These are phyloP conservation scores for Noctilio leporinus DNA, from an alignment of 2,113 vertebrate species.

Conservation along the genomic window DNA sequence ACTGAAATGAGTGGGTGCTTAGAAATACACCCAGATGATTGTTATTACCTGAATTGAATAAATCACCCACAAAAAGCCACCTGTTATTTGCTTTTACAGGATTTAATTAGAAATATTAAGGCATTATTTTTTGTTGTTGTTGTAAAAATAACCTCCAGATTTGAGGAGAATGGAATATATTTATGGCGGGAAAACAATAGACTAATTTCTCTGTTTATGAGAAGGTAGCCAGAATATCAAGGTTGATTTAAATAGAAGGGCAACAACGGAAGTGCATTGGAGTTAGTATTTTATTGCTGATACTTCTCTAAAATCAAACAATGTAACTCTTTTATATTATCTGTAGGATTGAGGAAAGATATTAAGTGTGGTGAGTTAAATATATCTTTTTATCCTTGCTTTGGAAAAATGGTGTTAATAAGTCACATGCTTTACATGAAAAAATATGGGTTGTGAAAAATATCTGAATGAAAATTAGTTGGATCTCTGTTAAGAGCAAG, in stretches of 20 bases:
- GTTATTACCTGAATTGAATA: neutral
- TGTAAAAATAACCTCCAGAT: neutral
- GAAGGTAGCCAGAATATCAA: neutral
- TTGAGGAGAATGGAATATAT: neutral
- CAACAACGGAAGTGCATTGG: neutral
- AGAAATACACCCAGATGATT: neutral
- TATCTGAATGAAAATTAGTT: neutral
- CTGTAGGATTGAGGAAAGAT: neutral
- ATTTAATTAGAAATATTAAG: neutral
- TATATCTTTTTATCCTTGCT: neutral
- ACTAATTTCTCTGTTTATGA: neutral
- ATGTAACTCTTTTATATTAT: neutral
- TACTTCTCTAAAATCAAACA: neutral
- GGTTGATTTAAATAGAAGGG: neutral
- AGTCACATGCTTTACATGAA: neutral
- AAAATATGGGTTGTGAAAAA: neutral
- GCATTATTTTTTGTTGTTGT: neutral
- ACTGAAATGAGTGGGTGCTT: neutral
- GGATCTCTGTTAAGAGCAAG: neutral
- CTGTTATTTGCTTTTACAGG: neutral
- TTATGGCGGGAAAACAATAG: neutral
- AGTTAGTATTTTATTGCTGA: neutral
- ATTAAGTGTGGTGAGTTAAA: neutral
- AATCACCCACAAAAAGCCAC: neutral
- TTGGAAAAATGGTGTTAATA: neutral